A percentile compares a stretch with the other conserved stretches of the same genome.
phyloP scores from a whole-genome alignment of 2,888 invertebrate species.

The Parnassius smintheus region DNA sequence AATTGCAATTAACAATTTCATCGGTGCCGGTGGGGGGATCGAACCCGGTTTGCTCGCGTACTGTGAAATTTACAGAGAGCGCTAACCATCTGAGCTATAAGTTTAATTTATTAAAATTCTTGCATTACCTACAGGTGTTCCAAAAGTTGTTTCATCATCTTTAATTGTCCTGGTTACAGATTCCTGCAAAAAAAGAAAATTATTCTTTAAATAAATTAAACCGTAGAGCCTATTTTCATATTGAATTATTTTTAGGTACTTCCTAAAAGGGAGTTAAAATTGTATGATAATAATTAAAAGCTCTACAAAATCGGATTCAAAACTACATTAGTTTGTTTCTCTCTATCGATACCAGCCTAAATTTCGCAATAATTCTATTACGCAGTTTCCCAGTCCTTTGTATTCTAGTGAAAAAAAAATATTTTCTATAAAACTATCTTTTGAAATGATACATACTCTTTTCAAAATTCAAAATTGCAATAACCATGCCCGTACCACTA shows the following conservation, averaged over 20 bases:
- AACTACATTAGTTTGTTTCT: constrained; percentile 80
- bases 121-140: constrained; percentile 51
- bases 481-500: too few relatives aligned
- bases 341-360: constrained; percentile 73
- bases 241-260: constrained; percentile 43
- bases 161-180: constrained; percentile 45
- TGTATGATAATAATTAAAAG: constrained; percentile 63
- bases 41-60: too few relatives aligned
- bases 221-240: constrained; percentile 3
- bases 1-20: too few relatives aligned
- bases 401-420: constrained; percentile 39
- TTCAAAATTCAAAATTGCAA: constrained; percentile 8
- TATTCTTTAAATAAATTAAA: neutral
- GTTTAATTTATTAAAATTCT: neutral
- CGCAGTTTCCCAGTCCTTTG: constrained; percentile 53
- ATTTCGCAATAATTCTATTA: constrained; percentile 79
- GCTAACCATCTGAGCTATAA: too few relatives aligned
- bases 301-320: constrained; percentile 77
- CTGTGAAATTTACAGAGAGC: too few relatives aligned
- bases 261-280: constrained; percentile 47
- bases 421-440: constrained; percentile 9
- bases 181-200: constrained; percentile 49
- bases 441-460: neutral
- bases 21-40: too few relatives aligned
- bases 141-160: constrained; percentile 54